A percentile compares a stretch with the other conserved stretches of the same genome.
Conservation (phyloP, 2,113 vertebrate species). For the Actenoides hombroni region DNA sequence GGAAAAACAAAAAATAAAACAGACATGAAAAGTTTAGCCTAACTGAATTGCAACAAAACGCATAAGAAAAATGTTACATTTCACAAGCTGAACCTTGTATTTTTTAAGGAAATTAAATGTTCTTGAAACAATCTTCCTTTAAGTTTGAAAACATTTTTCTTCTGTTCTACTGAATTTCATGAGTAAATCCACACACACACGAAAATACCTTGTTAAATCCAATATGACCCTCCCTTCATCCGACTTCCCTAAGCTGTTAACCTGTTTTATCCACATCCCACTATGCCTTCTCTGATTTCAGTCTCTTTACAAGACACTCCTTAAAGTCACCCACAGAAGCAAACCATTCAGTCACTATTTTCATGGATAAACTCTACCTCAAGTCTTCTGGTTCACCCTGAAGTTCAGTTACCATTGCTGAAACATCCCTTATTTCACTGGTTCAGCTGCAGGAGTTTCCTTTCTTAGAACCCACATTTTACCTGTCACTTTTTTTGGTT, state of each 20-base stretch:
- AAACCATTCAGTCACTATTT: background rate
- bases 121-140: background rate
- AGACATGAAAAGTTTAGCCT: background rate
- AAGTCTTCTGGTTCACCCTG: background rate
- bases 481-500: background rate
- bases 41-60: background rate
- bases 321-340: background rate
- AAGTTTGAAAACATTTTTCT: background rate
- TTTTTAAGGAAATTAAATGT: background rate
- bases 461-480: background rate
- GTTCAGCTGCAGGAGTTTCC: background rate
- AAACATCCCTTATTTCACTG: background rate
- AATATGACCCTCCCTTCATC: background rate
- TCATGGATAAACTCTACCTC: background rate
- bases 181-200: no score
- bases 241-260: background rate
- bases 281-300: background rate
- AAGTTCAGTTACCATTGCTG: background rate
- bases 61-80: background rate
- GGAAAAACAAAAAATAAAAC: background rate
- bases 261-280: background rate
- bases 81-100: background rate
- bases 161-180: background rate
- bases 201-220: background rate
- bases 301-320: background rate